phyloP scores from a whole-genome alignment of 1,140 invertebrate species.

The Drosophila dunni region DNA sequence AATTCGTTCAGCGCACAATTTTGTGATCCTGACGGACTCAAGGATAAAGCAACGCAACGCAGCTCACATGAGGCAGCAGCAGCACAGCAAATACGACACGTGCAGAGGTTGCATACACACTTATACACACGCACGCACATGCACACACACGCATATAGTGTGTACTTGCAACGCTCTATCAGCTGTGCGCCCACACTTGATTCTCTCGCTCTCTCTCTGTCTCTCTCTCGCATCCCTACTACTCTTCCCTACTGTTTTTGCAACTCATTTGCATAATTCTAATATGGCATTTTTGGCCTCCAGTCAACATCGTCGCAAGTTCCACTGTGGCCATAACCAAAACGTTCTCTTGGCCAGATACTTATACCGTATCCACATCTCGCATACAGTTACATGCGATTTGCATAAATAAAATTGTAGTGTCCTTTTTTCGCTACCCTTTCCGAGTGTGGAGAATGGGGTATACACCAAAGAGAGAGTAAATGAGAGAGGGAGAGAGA shows the following conservation, averaged over 20 bases:
- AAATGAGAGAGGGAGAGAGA: no score
- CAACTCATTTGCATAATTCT: slow-evolving; percentile 79
- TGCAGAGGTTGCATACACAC: slow-evolving; percentile 34
- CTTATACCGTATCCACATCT: slow-evolving; percentile 2
- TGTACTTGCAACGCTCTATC: slow-evolving; percentile 19
- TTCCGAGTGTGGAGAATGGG: no score
- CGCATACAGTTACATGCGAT: slow-evolving; percentile 48
- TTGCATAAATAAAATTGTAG: slow-evolving; percentile 78
- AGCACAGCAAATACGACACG: slow-evolving; percentile 15
- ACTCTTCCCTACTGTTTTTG: not conserved
- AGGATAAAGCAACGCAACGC: slow-evolving; percentile 4
- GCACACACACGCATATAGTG: not conserved
- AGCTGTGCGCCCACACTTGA: not conserved
- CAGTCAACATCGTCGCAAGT: slow-evolving; percentile 11
- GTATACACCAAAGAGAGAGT: no score
- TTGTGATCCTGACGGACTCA: slow-evolving; percentile 23
- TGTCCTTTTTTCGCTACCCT: slow-evolving; percentile 26
- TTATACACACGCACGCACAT: not conserved
- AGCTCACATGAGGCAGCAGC: slow-evolving; percentile 11
- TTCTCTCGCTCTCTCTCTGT: not conserved
- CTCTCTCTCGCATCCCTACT: not conserved
- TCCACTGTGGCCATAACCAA: slow-evolving; percentile 40
- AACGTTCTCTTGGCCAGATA: slow-evolving; percentile 16
- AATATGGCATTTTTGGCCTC: slow-evolving; percentile 74
- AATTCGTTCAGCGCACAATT: slow-evolving; percentile 29